Percentiles rank a stretch among this genome's conserved stretches.
Conservation (phyloP, 2,888 invertebrate genomes). For the Meghimatium bilineatum region DNA sequence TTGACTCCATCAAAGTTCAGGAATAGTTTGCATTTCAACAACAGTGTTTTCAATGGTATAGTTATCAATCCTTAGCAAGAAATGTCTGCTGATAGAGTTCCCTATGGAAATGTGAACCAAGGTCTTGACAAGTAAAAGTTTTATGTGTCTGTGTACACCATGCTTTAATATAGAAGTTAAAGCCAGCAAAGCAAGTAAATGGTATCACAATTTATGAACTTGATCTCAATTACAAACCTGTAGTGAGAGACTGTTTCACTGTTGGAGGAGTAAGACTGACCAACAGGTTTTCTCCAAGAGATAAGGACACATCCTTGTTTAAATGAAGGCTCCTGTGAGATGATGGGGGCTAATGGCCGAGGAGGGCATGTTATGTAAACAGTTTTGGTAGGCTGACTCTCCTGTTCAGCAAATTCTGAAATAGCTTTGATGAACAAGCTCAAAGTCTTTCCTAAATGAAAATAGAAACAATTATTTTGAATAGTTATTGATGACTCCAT, state of each 20-base stretch:
- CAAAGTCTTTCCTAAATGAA: constrained; percentile 63
- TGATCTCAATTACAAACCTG: constrained; percentile 63
- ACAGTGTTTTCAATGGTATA: too few species aligned
- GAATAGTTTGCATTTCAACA: too few species aligned
- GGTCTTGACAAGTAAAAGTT: too few species aligned
- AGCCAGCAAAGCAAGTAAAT: too few species aligned
- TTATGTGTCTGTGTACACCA: too few species aligned
- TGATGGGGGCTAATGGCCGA: constrained; percentile 67
- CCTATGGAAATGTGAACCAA: too few species aligned
- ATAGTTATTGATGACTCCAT: not conserved
- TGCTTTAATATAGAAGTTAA: too few species aligned
- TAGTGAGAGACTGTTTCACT: constrained; percentile 73
- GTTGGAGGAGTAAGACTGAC: constrained; percentile 59
- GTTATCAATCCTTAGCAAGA: too few species aligned
- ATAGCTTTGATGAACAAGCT: constrained; percentile 72
- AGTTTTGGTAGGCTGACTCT: constrained; percentile 72
- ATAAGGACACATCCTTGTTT: constrained; percentile 74
- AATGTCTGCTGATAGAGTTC: too few species aligned
- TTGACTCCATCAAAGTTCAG: too few species aligned
- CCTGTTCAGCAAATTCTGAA: constrained; percentile 66
- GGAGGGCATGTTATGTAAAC: constrained; percentile 73
- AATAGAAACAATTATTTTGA: not conserved
- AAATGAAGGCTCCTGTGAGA: constrained; percentile 75
- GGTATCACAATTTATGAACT: too few species aligned
- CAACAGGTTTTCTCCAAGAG: constrained; percentile 74